phyloP scores from a whole-genome alignment of 2,797 vertebrate species.

The Scarus forsteni region DNA sequence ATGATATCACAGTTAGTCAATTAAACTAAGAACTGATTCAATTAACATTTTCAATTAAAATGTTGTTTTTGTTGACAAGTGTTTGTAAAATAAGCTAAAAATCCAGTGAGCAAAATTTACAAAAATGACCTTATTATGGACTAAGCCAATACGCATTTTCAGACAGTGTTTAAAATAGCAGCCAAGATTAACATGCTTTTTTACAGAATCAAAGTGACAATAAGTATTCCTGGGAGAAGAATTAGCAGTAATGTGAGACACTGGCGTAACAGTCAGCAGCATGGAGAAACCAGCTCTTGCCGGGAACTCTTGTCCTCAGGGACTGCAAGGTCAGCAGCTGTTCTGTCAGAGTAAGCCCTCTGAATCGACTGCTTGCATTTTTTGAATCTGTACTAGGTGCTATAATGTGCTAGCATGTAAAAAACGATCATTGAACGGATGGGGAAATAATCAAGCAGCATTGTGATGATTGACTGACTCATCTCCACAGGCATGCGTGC shows the following conservation, averaged over 20 bases:
- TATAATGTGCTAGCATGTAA: conserved; percentile 50
- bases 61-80: no score
- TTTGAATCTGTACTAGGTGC: conserved; percentile 42
- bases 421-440: conserved; percentile 50
- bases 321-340: conserved; percentile 78
- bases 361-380: conserved; percentile 45
- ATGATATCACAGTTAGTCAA: no score
- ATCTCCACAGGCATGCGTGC: conserved; percentile 70
- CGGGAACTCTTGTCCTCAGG: conserved; percentile 72
- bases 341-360: conserved; percentile 54
- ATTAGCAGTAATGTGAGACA: conserved; percentile 63
- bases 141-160: no score
- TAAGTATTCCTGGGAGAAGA: not conserved
- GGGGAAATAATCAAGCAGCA: conserved; percentile 57
- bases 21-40: no score
- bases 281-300: conserved; percentile 57
- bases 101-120: no score
- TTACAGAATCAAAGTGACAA: conserved; percentile 5
- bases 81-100: no score
- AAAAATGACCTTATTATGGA: no score
- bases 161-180: no score
- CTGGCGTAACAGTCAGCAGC: conserved; percentile 55
- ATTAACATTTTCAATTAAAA: no score
- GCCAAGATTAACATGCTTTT: not conserved
- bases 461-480: conserved; percentile 69